Base-by-base conservation (phyloP, 2,888 invertebrate species). In the Cremastinae sp. region DNA sequence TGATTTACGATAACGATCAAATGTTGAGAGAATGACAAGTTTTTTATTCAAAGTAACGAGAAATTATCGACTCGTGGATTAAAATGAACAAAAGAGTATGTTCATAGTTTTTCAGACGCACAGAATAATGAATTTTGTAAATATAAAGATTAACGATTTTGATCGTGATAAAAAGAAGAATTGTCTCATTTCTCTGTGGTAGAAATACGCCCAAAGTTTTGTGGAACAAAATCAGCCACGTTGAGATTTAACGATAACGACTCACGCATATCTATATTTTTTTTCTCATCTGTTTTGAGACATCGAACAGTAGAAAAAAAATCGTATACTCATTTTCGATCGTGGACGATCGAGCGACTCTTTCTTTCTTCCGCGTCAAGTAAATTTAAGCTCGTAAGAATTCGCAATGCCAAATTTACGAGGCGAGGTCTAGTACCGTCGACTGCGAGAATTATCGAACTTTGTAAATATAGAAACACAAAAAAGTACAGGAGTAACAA, bases 371-470 rank as follows among this genome's bases (percentile, higher is more conserved):
- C 36, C 28, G 28, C 20, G n/a, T 41, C 20, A 12, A 34, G 28
- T 54, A n/a, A 41, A 34, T 20, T 14, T 69, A 61, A 69, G 72
- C 69, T 73, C 69, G 70, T 77, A 70, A 77, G 69, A 77, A 77
- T 77, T 77, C 77, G 74, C 65, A 66, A 77, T 77, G 77, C 77
- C 77, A 77, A 77, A 70, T 76, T 77, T 59, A 74, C 74, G 70
- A 53, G 22, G 70, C 64, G 12, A 53, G 62, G 7, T 53, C 16
- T 14, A 10, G 53, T 36, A 53, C 34, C 69, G 53, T 75, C 51
- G 74, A 65, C 71, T 66, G 65, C 68, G 22, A 62, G 49, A 70
- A 65, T 66, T 54, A 62, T 36, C 53, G 54, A 70, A 74, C 53
- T 14, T 75, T 77, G 77, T 77, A 77, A 66, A 77, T 77, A 76